These are phyloP conservation scores for Sepioteuthis lessoniana DNA, from an alignment of 2,888 invertebrate species.

Conservation along the genomic window DNA sequence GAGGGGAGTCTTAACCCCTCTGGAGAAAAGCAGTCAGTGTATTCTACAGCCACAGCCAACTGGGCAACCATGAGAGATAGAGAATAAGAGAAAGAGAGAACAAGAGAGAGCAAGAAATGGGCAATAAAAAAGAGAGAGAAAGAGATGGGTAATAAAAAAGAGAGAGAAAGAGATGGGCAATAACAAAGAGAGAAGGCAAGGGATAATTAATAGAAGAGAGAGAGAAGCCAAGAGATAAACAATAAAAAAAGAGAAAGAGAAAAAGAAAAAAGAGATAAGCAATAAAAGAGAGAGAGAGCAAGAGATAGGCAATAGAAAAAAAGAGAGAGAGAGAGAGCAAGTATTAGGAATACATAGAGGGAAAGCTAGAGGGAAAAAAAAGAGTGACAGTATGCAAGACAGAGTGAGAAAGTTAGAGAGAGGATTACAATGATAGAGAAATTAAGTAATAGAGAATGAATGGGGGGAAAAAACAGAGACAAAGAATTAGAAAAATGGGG, in stretches of 20 bases:
- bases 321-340: background rate
- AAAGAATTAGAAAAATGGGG: too few relatives aligned
- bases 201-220: background rate
- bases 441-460: too few relatives aligned
- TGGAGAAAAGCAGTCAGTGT: too few relatives aligned
- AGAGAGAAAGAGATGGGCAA: background rate
- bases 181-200: background rate
- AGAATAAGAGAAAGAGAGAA: background rate
- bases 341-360: fast-evolving
- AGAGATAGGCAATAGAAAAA: too few relatives aligned
- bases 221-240: background rate
- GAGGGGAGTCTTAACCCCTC: too few relatives aligned
- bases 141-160: background rate
- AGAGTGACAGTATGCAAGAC: background rate
- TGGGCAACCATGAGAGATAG: background rate
- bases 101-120: background rate
- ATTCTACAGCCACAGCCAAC: too few relatives aligned
- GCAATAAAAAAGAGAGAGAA: background rate
- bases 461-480: too few relatives aligned
- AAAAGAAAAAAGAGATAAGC: background rate
- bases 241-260: fast-evolving
- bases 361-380: background rate
- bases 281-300: background rate
- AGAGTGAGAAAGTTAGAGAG: too few relatives aligned
- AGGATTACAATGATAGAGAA: too few relatives aligned